These are phyloP conservation scores for Chondrilla cf. caribensis DNA, from an alignment of 37 sponge, comb jelly and placozoan species.

Conservation along the genomic window DNA sequence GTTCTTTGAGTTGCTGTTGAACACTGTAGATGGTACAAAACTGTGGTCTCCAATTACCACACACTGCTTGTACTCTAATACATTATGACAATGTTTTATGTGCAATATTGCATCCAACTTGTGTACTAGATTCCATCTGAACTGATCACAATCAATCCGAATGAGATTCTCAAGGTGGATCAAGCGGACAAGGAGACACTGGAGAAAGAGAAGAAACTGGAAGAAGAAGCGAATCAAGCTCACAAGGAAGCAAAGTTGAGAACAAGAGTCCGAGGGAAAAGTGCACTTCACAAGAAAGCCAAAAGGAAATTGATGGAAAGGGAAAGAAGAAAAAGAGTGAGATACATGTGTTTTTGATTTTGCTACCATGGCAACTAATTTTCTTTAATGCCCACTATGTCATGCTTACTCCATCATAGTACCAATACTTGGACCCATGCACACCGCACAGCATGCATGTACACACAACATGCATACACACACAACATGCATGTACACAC, in stretches of 20 bases:
- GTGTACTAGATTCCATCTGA: constrained; percentile 70
- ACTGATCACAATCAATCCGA: constrained; percentile 71
- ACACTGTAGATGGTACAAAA: too few relatives aligned
- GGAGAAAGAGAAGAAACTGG: constrained; percentile 7
- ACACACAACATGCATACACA: too few relatives aligned
- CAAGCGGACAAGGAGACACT: constrained; percentile 20
- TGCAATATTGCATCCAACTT: background rate
- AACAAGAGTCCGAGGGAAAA: constrained; percentile 38
- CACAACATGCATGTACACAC: too few relatives aligned
- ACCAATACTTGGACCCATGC: too few relatives aligned
- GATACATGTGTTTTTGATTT: too few relatives aligned
- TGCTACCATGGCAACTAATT: too few relatives aligned
- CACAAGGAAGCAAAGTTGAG: background rate
- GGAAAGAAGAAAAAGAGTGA: constrained; percentile 32
- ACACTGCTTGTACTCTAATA: background rate
- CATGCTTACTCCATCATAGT: too few relatives aligned
- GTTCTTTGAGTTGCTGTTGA: background rate
- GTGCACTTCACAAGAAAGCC: constrained; percentile 25
- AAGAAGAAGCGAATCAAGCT: constrained; percentile 8
- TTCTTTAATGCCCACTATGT: too few relatives aligned
- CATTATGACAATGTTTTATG: background rate
- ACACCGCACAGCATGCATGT: too few relatives aligned
- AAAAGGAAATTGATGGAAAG: constrained; percentile 17
- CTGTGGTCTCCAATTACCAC: background rate
- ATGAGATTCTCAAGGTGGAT: constrained; percentile 39